Percentiles rank a stretch among this genome's conserved stretches.
These are phyloP conservation scores for Phalera bucephala DNA, from an alignment of 2,888 invertebrate genomes.

Conservation along the genomic window DNA sequence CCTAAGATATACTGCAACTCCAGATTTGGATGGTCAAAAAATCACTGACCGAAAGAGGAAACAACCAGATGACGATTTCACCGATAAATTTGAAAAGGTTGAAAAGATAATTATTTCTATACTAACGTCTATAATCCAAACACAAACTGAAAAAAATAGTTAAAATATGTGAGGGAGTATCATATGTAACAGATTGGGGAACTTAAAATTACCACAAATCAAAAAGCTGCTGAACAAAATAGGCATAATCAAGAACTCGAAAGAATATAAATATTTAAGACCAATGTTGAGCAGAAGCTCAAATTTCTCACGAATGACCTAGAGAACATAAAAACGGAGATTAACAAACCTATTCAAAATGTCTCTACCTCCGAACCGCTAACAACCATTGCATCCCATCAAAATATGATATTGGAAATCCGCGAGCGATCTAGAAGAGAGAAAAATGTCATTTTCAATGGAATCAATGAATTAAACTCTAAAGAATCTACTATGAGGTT, in stretches of 20 bases:
- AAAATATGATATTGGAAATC: background rate
- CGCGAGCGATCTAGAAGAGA: background rate
- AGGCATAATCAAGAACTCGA: background rate
- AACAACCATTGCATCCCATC: background rate
- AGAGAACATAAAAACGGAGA: background rate
- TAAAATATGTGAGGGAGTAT: no score
- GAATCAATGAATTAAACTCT: background rate
- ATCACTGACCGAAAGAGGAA: no score
- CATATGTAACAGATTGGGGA: background rate
- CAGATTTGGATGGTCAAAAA: no score
- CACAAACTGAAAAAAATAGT: no score
- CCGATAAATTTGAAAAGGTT: no score
- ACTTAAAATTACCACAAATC: background rate
- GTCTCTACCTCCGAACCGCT: background rate
- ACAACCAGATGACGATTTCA: no score
- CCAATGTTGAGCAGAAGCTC: background rate
- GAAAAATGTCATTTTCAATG: background rate
- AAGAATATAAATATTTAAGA: no score
- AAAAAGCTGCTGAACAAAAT: background rate
- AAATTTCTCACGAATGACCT: slow-evolving; percentile 12
- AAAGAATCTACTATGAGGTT: background rate
- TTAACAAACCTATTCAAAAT: no score
- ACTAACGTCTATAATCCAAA: no score
- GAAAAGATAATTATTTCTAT: no score
- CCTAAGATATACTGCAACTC: no score